Evolutionary conservation across 2,113 vertebrate species (phyloP), one percentile per base, ranked within the genome.

Genomic region (Apaloderma vittatum): DNA sequence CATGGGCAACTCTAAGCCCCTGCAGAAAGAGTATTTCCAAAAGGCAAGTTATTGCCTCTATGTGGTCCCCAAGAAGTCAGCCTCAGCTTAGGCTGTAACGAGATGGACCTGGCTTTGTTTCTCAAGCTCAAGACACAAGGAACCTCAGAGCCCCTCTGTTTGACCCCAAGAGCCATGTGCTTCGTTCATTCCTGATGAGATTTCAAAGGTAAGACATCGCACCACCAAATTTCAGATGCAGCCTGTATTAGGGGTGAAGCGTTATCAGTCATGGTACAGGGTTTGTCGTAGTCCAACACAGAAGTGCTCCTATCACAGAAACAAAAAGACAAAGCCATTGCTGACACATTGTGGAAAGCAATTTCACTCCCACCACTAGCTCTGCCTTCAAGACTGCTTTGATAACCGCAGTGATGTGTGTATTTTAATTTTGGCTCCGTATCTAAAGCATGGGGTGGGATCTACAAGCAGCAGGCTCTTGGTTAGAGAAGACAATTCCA

Each of bases 241-340:
- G 40, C 48, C n/a, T 26, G 43, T 78, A 20, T 51, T 9, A 26
- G 15, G 17, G 43, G 37, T 43, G 55, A 65, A 32, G n/a, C 0
- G 0, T 51, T 63, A 63, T 3, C 48, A n/a, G 46, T 4, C 2
- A 2, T 11, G 15, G 22, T 8, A 30, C 0, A 0, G 19, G 29
- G 37, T 18, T 40, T 65, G 20, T 40, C 51, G 67, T 2, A 67
- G 27, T 13, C 24, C 55, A 78, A 51, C 29, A n/a, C 11, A 46
- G 15, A 73, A 72, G 8, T 1, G 2, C 29, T 17, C 2, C 0
- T 8, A 22, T 30, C 11, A 26, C 15, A 86, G 24, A 27, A 15
- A 40, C 40, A 67, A 66, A 27, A 46, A 80, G 34, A 43, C 49
- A 49, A 84, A 87, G 77, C 5, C n/a, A 3, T 20, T 84, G 19